Base-by-base conservation (phyloP, 2,888 invertebrate species). In the Brachyopa scutellaris region DNA sequence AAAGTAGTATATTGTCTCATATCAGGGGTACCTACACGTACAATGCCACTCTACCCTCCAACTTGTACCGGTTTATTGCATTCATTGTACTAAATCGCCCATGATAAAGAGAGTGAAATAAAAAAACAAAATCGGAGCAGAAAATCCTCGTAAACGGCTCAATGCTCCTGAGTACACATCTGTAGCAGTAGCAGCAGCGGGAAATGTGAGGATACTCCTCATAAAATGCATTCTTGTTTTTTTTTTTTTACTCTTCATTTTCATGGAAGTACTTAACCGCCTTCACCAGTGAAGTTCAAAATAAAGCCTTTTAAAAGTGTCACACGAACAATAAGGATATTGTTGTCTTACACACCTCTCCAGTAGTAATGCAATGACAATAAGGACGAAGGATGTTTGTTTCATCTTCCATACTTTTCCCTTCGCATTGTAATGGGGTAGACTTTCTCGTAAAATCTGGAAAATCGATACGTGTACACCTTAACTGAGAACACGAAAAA, bases 1-100 rank as follows among this genome's bases (percentile, higher is more conserved):
- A 82, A 82, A 76, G 70, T 70, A 66, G 82, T 77, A 70, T 70
- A 82, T 82, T 82, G 82, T 82, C 62, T 82, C 55, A 72, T 66
- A 49, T 61, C 40, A 15, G 51, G 19, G 17, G 45, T 51, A 49
- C 3, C 26, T 6, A 5, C 3, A 6, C 26, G 4, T 26, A 3
- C 17, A 47, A 26, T 49, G 59, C 42, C 57, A 36, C 61, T 40
- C 11, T 29, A 13, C 59, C 62, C 49, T 47, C 36, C 5, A n/a
- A n/a, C n/a, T 13, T 29, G 19, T 33, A 15, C 17, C 17, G 23
- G 17, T 70, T 76, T 77, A 77, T 70, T 72, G 55, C 61, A 59
- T 76, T 53, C 76, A 82, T 77, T 72, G 61, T 77, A 66, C 66
- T 82, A 76, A 82, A 82, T 82, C 61, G 70, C 49, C 70, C 47